Evolutionary conservation across 2,113 vertebrate genomes (phyloP), one percentile per base, ranked within the genome.

Genomic region (Pterocles orientalis): DNA sequence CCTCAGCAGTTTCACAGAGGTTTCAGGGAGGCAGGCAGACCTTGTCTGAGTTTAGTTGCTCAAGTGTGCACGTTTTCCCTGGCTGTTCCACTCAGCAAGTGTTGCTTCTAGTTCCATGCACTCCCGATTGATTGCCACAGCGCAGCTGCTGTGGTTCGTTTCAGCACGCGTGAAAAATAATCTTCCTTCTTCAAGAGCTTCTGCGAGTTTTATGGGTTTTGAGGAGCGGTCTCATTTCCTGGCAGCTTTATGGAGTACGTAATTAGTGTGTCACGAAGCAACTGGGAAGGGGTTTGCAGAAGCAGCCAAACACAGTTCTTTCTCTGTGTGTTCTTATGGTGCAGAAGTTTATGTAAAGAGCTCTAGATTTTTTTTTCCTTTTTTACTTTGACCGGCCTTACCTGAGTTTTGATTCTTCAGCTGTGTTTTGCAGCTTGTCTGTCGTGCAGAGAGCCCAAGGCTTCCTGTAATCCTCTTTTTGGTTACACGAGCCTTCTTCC

Each of bases 141-240:
- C 24, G 3, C 33, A 4, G 28, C 76, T 41, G 6, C 50, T 5
- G 31, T 34, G 1, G 50, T 20, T 58, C 21, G 0, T 14, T 41
- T 48, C 56, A 31, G 39, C 16, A 11, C 5, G 0, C 4, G 0
- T 13, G 2, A 28, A 41, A 64, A 57, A 9, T 0, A 2, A 4
- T 12, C 5, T 18, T 48, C 31, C 21, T 41, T 14, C 78, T 15
- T 16, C 7, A 19, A 65, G 28, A 6, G 7, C 10, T 82, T 18
- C 13, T 54, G 41, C 34, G 8, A 4, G 7, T 12, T 48, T 20
- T 47, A 3, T 3, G 3, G 28, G 4, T 26, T 53, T 33, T 80
- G 57, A 18, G 36, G 36, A 51, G 6, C 3, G 1, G 6, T 24
- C 2, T 77, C 2, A 4, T 58, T 77, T 69, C 39, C 34, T 48